Evolutionary conservation across 2,797 vertebrate species (phyloP), one percentile per base, ranked within the genome.

Genomic region (Huso huso): DNA sequence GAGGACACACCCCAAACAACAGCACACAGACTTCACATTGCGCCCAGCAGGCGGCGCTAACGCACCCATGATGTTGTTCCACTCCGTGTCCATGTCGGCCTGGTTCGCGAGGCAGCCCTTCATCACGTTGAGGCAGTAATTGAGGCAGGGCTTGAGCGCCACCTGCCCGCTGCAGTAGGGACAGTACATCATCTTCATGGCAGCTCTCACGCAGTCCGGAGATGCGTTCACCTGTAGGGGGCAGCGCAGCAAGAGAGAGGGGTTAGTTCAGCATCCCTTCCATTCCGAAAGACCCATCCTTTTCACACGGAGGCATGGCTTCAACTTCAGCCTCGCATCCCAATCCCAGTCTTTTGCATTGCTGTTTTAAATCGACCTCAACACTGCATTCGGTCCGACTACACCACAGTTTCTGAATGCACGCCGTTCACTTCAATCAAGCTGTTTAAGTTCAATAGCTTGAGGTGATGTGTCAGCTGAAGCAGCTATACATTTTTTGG

Each of bases 11-110:
- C 66, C 23, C 15, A 18, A 18, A 37, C 2, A 37, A 6, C 12
- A 15, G 1, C 4, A 10, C 48, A 52, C 10, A 6, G 2, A 37
- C 13, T 11, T 51, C 2, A 51, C 62, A 50, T 58, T 37, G 23
- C 4, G 23, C 23, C 23, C 23, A 37, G 4, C 23, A 37, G 23
- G 23, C 2, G 23, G 23, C n/a, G 8, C 11, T 0, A 12, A 18
- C 92, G 92, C 81, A 99, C 96, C 96, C 6, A 99, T 91, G 73
- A 98, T 97, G 85, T 87, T 96, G 84, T 98, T 98, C 96, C 96
- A 99, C 61, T 98, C 96, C 0, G 88, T 74, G 71, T 99, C 96
- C 69, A 99, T 78, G 79, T 98, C 96, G 0, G 95, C 96, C 78
- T 96, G 95, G 82, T 96, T 95, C 78, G 95, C 96, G 81, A 99